These are phyloP conservation scores for Junonia oenone DNA, from an alignment of 2,888 invertebrate species.

Conservation along the genomic window DNA sequence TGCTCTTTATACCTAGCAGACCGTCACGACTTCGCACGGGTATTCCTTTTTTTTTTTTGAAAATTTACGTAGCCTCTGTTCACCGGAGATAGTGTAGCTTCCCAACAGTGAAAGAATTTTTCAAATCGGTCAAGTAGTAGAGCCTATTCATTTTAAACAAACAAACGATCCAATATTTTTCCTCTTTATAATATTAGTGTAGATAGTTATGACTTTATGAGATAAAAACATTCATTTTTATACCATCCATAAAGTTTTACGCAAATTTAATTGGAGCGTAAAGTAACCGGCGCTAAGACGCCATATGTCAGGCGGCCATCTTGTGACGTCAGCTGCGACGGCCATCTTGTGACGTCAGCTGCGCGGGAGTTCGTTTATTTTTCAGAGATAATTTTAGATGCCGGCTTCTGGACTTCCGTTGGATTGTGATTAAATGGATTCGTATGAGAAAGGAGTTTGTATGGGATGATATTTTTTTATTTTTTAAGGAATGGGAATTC, in stretches of 20 bases:
- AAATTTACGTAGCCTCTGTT: too few relatives aligned
- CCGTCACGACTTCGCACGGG: too few relatives aligned
- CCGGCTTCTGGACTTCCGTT: conserved; percentile 25
- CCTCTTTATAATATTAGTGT: too few relatives aligned
- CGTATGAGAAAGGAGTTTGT: neutral
- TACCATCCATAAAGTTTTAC: neutral
- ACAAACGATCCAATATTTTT: too few relatives aligned
- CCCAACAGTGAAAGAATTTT: too few relatives aligned
- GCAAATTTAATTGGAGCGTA: neutral
- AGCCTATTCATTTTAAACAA: too few relatives aligned
- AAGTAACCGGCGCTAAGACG: neutral
- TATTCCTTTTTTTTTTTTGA: too few relatives aligned
- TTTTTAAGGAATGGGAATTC: neutral
- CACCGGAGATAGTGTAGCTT: too few relatives aligned
- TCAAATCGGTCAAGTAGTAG: too few relatives aligned
- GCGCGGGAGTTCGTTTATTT: conserved; percentile 26
- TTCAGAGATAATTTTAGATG: conserved; percentile 25
- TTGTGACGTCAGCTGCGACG: too few relatives aligned
- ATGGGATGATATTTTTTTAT: neutral
- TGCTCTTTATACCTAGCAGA: too few relatives aligned
- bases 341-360: conserved; percentile 26
- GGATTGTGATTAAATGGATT: conserved; percentile 14
- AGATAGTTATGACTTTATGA: neutral
- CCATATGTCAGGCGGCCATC: neutral
- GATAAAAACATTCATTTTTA: neutral